Percentiles rank a stretch among this genome's conserved stretches.
Evolutionary conservation across 2,113 vertebrate genomes (phyloP).

Genomic region (Chionomys nivalis): DNA sequence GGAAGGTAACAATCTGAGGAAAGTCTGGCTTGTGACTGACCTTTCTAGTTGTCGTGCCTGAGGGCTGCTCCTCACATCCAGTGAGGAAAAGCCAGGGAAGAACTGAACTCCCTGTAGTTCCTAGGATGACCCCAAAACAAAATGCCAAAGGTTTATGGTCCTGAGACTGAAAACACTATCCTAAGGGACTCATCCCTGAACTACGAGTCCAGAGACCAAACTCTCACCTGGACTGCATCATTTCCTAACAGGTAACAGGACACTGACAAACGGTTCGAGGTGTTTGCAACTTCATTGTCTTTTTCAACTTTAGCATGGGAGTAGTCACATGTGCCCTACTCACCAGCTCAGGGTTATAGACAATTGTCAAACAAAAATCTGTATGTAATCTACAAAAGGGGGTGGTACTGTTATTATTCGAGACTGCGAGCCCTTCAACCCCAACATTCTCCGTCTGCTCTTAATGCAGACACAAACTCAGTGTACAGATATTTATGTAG

Average conservation of each 20-base stretch:
- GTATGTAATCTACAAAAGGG: neutral
- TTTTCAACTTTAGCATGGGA: neutral
- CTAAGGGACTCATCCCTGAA: neutral
- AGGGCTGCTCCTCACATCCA: no score
- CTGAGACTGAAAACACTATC: neutral
- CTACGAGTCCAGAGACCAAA: neutral
- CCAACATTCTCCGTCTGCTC: neutral
- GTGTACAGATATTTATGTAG: neutral
- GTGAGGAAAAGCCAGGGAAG: neutral
- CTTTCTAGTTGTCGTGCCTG: neutral
- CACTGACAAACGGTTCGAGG: neutral
- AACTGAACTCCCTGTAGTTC: neutral
- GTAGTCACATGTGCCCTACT: neutral
- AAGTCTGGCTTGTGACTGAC: neutral
- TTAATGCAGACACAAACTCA: constrained; percentile 49
- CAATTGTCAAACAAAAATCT: neutral
- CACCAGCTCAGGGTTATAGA: neutral
- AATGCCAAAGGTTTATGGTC: neutral
- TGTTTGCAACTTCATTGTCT: neutral
- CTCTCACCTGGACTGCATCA: neutral
- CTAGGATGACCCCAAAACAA: neutral
- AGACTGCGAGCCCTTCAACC: neutral
- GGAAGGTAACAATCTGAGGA: neutral
- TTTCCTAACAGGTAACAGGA: neutral
- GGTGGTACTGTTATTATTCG: neutral